Conservation (phyloP, 1,140 invertebrate species). For the Metopolophium dirhodum region DNA sequence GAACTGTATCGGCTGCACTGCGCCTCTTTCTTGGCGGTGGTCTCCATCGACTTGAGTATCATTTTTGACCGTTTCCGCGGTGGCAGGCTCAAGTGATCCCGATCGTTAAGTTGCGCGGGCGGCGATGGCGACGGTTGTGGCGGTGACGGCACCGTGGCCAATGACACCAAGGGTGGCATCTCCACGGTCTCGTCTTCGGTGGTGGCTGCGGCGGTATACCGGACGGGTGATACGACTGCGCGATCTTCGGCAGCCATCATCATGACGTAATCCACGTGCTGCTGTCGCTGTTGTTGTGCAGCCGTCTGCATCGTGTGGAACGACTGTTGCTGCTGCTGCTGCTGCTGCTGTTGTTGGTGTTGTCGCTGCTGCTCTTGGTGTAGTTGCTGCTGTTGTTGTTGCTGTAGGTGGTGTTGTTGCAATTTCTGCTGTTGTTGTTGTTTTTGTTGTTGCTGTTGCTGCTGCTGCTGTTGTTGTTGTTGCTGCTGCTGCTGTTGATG, state of each 20-base stretch:
- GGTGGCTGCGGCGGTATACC: conserved; percentile 62
- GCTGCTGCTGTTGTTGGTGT: not conserved
- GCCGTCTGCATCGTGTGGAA: conserved; percentile 30
- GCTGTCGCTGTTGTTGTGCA: not conserved
- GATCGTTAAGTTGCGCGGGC: conserved; percentile 69
- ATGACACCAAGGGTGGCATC: conserved; percentile 53
- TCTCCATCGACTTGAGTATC: conserved; percentile 75
- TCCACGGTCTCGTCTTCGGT: conserved; percentile 60
- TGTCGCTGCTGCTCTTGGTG: not conserved
- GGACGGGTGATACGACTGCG: conserved; percentile 61
- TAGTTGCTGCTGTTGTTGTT: not conserved
- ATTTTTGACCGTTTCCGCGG: conserved; percentile 79
- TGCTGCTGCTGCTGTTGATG: not conserved
- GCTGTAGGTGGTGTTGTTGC: not conserved
- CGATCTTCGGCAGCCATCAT: conserved; percentile 60
- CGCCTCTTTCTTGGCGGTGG: conserved; percentile 64
- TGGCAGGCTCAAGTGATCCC: conserved; percentile 74
- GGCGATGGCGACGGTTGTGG: conserved; percentile 59
- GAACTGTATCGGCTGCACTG: conserved; percentile 72
- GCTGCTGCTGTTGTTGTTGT: too few relatives aligned
- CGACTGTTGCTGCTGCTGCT: not conserved
- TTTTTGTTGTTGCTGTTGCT: too few relatives aligned
- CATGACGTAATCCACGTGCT: conserved; percentile 20
- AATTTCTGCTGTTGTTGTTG: not conserved
- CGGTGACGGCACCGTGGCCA: conserved; percentile 29